Evolutionary conservation across 2,797 vertebrate species (phyloP), one percentile per base, ranked within the genome.

Genomic region (Rhinogobio ventralis): DNA sequence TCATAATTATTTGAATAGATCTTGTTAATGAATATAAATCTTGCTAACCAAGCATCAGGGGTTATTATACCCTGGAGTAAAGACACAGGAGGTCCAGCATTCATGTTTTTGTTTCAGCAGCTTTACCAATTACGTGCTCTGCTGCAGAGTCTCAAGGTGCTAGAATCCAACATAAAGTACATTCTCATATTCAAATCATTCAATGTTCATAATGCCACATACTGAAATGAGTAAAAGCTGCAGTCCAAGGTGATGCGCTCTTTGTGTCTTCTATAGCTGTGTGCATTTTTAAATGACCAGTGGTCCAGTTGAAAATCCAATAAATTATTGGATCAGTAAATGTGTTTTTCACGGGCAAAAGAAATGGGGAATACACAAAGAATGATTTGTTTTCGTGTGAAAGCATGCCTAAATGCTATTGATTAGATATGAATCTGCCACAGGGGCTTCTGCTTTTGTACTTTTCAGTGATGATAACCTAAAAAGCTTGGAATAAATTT

Each of bases 21-120:
- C 8, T 36, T 60, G 23, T 42, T 77, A 42, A 60, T 77, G 39
- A 77, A 42, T 42, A 77, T 42, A 60, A 60, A 60, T 53, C 74
- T 76, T 25, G 33, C 74, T 60, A 60, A 76, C 36, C 25, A 42
- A 77, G 55, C 53, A 77, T 60, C 53, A 28, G 36, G 36, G 74
- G 74, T 77, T 77, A 57, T 76, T 57, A 77, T 60, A 77, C 33
- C 74, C 53, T 60, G 74, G 33, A 42, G 53, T 76, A 76, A 76
- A 76, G 74, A 76, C 53, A 42, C 74, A 25, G 33, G 53, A 76
- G 74, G 53, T 77, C 53, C 53, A 60, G 53, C 74, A 77, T 60
- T 77, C 53, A 77, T 77, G 53, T 42, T 33, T 77, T 60, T 60
- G 74, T 60, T 77, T 42, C 33, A 60, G 74, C 36, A 60, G 74